Evolutionary conservation across 2,888 invertebrate genomes (phyloP), one percentile per base, ranked within the genome.

Genomic region (Cheilosia impressa): DNA sequence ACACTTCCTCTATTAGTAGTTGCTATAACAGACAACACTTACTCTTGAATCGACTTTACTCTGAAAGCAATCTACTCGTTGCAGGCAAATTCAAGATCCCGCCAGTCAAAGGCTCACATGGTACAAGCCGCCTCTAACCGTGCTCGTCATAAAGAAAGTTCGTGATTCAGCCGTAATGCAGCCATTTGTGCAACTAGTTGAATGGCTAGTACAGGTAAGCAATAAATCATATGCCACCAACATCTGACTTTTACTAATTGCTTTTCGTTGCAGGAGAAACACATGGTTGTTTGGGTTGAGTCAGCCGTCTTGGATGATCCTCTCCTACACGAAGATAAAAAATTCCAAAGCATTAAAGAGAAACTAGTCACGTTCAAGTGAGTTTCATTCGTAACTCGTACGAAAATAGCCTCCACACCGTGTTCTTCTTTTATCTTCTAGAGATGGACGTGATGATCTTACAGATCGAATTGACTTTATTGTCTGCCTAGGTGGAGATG

Each of bases 391-490:
- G 31, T 10, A 27, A 2, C 10, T 43, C 22, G 15, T 50, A 2
- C 10, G 2, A 38, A 38, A 17, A 6, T 15, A 58, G 6, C 7
- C 1, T 31, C 15, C 34, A 19, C 19, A 34, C 13, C 4, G 2
- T 72, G 2, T 71, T 19, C 9, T 31, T 24, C 52, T 68, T 60
- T 24, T 53, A 57, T 47, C 43, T 65, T 94, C 93, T 91, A 94
- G 96, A 85, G 98, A 98, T 89, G 97, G 97, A 83, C 96, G 97
- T 66, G 98, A 98, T 92, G 98, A 98, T 93, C 94, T 99, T 79
- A 98, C 98, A 15, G 98, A 98, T 93, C 97, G 98, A 92, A 98
- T 99, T 88, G 99, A 99, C 93, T 98, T 99, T 91, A 98, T 99
- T 89, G 96, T 99, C 80, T 98, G 98, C 90, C 93, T 99, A 57